Evolutionary conservation across 2,797 vertebrate species (phyloP).

Genomic region (Eulemur albifrons): DNA sequence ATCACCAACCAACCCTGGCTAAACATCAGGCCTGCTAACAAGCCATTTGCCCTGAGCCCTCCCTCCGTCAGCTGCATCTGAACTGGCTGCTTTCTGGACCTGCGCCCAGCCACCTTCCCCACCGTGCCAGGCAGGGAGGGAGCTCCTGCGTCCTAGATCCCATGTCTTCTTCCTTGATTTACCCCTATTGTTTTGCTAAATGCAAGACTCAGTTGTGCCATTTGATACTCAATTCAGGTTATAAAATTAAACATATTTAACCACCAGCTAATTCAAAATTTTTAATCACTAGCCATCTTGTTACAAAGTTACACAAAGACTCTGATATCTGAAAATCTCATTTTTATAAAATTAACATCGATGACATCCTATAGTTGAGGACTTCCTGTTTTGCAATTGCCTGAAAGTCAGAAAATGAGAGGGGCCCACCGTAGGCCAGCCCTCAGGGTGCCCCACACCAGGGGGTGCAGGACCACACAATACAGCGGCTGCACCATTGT

Average conservation of each 20-base stretch:
- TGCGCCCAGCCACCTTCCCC: not conserved
- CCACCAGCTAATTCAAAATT: not conserved
- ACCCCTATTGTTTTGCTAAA: not conserved
- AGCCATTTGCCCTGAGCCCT: not conserved
- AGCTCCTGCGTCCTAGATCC: not conserved
- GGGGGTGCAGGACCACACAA: not conserved
- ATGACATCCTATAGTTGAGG: not conserved
- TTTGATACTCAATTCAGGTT: not conserved
- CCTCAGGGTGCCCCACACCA: not conserved
- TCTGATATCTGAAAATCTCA: not conserved
- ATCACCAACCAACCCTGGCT: not conserved
- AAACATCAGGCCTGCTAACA: not conserved
- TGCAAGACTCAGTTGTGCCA: not conserved
- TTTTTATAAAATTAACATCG: not conserved
- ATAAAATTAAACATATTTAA: not conserved
- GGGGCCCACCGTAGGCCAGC: not conserved
- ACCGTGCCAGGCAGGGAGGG: accelerated
- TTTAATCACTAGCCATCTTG: not conserved
- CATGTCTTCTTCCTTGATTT: not conserved
- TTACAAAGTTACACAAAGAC: conserved; percentile 33
- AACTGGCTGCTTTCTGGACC: not conserved
- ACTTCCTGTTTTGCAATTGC: not conserved
- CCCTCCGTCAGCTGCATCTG: not conserved
- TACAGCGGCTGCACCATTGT: not conserved
- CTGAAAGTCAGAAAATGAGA: not conserved